Evolutionary conservation across 1,140 invertebrate species (phyloP), one percentile per base, ranked within the genome.

Genomic region (Bicyclus anynana): DNA sequence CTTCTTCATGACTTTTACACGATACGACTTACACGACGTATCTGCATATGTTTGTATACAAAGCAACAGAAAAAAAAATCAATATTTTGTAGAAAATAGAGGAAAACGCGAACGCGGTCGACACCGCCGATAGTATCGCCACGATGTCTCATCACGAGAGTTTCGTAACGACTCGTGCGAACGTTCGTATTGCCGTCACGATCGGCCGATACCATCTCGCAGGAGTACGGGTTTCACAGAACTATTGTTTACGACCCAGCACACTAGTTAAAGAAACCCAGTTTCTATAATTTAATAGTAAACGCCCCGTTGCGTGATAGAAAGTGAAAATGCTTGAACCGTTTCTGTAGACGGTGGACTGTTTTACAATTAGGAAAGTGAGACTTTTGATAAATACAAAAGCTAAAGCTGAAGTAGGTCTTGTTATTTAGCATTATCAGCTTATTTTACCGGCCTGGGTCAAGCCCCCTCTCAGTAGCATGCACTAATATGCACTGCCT

Each of bases 101-200:
- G 12, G 42, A 44, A 44, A 44, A 44, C 14, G 12, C 21, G 48
- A 52, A 56, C 47, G 40, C 23, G 51, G 26, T 23, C 53, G 27
- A 42, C 40, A 42, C 27, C 16, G 7, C 12, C 49, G 66, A 69
- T 72, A 60, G 16, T 16, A 72, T 72, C 69, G 52, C 51, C 62
- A 63, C 65, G 59, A 53, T 61, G 66, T 64, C 60, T 54, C 67
- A 67, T 65, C 64, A 64, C 56, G 63, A 67, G 52, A 17, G 59
- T 69, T 65, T 69, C 59, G 62, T 65, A 69, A 69, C 40, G 40
- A 55, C 33, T 58, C 71, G 69, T 65, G 69, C 68, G 50, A 69
- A 68, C 55, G 67, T 65, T 69, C 57, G 69, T 72, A 73, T 75
- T 75, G 59, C 62, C 59, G 67, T 79, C 78, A 74, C 73, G 75